Evolutionary conservation across 2,888 invertebrate species (phyloP), one percentile per base, ranked within the genome.

Genomic region (Andrena bicolor): DNA sequence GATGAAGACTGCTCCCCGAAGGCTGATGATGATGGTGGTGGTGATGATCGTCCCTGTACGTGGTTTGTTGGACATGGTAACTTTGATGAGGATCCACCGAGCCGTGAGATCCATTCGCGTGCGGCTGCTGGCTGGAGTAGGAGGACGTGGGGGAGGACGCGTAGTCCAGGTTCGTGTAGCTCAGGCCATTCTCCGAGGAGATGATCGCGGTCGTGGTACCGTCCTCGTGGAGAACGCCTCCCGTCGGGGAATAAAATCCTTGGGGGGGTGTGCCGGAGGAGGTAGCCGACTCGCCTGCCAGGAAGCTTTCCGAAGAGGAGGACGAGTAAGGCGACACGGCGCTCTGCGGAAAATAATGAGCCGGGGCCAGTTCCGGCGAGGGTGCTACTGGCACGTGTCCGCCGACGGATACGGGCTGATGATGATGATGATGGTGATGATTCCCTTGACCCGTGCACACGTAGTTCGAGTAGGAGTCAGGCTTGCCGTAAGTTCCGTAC

Each of bases 151-250:
- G 82, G 91, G 95, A 92, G 71, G 94, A 94, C 3, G 96, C 96
- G 90, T 97, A 98, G 94, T 98, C 98, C 89, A 98, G 94, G 93
- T 98, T 98, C 0, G 98, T 98, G 93, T 98, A 98, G 93, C 98
- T 98, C 79, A 98, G 95, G 0, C 98, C 98, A 58, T 97, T 96
- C 91, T 97, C 97, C 0, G 97, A 97, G 91, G 97, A 97, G 88
- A 98, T 97, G 63, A 98, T 97, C 16, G 96, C 95, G 2, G 96
- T 94, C 5, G 95, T 94, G 13, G 84, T 68, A 0, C 95, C 93
- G 26, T 95, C 94, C 71, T 94, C 92, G 72, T 94, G 90, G 26
- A 91, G 84, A 32, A 94, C 92, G 75, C 95, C 90, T 2, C 91
- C 91, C 75, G 93, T 87, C 84, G 92, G 88, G 1, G 93, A 90